Evolutionary conservation across 2,113 vertebrate species (phyloP).

Genomic region (Sylvilagus bachmani): DNA sequence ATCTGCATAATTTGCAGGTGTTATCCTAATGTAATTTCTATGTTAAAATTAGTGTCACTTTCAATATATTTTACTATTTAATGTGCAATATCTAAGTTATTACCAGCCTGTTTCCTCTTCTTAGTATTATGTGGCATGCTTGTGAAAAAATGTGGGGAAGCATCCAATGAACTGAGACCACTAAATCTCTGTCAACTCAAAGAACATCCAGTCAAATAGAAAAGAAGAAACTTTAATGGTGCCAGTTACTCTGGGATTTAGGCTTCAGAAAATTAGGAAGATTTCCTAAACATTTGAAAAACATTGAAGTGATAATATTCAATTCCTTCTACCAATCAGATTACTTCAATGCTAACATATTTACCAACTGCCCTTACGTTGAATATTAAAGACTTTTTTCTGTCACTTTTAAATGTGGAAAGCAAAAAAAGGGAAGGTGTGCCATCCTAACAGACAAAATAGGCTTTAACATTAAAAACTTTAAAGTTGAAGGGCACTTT

Average conservation of each 20-base stretch:
- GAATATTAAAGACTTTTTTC: neutral
- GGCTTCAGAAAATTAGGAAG: neutral
- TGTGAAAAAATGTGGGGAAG: neutral
- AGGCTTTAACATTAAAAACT: no score
- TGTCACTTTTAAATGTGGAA: neutral
- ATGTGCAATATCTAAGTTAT: neutral
- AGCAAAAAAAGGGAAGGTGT: neutral
- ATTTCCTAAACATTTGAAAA: neutral
- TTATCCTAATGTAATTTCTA: neutral
- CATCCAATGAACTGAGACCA: neutral
- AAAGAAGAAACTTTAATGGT: neutral
- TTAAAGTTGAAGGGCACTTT: no score
- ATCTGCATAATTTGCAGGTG: neutral
- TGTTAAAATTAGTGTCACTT: neutral
- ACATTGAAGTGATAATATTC: no score
- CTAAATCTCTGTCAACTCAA: neutral
- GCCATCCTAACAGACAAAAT: no score
- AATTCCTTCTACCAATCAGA: neutral
- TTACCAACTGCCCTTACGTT: neutral
- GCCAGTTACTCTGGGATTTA: neutral
- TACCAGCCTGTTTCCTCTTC: neutral
- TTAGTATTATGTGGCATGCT: neutral
- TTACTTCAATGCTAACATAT: neutral
- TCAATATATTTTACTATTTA: neutral
- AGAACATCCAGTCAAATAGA: neutral